Evolutionary conservation across 1,140 invertebrate genomes (phyloP), one percentile per base, ranked within the genome.

Genomic region (Homalodisca vitripennis): DNA sequence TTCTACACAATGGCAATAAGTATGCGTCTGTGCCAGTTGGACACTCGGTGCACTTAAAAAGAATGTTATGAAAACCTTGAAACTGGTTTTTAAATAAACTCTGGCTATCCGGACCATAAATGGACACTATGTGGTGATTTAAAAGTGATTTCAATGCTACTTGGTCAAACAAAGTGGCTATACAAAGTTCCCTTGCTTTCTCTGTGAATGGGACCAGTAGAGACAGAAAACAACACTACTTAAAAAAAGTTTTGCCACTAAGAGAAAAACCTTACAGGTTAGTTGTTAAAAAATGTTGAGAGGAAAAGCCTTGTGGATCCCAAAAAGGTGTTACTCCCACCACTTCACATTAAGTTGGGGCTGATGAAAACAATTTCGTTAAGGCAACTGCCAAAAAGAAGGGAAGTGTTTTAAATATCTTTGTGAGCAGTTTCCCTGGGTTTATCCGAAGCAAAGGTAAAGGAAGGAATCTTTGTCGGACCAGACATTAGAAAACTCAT

Each of bases 181-280:
- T 72, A 82, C 78, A 51, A 83, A 83, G 68, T 79, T 75, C 70
- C 71, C 72, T 1, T 82, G 80, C 72, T 79, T 75, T 67, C 66
- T 82, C 20, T 82, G 80, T 68, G 70, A 79, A 55, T 83, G 79
- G 75, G 82, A 68, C n/a, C 78, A 82, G 79, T 66, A 76, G 80
- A 67, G 75, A 68, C 31, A 73, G 71, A 67, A 10, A 67, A 20
- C 30, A 72, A 27, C 79, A 81, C 70, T 82, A 77, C 78, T 73
- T n/a, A 24, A 74, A 76, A 65, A 69, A 74, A 47, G 63, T 70
- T 51, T 81, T 77, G 78, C 72, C 75, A 47, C 1, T 51, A 27
- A 65, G 77, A 74, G 71, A 46, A 20, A 26, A 41, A 41, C 34
- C 74, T 80, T 63, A 32, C 31, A 66, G 26, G 71, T n/a, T 10